Conservation (phyloP, 2,113 vertebrate species). For the Mungos mungo region DNA sequence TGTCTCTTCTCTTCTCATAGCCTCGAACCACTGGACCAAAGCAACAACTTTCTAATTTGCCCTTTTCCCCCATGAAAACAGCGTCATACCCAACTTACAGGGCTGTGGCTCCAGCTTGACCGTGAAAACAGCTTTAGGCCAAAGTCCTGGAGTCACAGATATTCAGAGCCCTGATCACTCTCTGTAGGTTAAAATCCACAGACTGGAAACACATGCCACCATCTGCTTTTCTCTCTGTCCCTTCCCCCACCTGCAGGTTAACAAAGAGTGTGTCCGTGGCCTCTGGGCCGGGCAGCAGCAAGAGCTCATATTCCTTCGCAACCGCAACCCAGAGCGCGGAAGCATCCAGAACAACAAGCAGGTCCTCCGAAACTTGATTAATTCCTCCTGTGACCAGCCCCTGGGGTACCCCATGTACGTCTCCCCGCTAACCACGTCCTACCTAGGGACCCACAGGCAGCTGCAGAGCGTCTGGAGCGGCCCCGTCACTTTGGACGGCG, state of each 20-base stretch:
- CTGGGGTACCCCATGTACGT: constrained; percentile 99
- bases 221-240: accelerated
- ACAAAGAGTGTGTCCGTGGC: constrained; percentile 96
- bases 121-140: background rate
- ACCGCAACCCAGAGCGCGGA: constrained; percentile 96
- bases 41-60: background rate
- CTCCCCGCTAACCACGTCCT: constrained; percentile 96
- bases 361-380: constrained; percentile 97
- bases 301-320: constrained; percentile 96
- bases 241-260: constrained; percentile 87
- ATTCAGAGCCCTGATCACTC: accelerated
- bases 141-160: accelerated
- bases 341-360: constrained; percentile 99
- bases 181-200: accelerated
- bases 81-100: background rate
- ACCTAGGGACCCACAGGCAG: constrained; percentile 93
- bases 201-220: accelerated
- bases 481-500: constrained; percentile 90
- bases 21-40: background rate
- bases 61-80: background rate
- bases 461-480: constrained; percentile 92
- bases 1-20: background rate
- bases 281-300: constrained; percentile 99
- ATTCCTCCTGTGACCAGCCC: constrained; percentile 98
- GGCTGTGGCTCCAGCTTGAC: too few relatives aligned